Base-by-base conservation (phyloP, 2,888 invertebrate species). In the Tetranychus piercei region DNA sequence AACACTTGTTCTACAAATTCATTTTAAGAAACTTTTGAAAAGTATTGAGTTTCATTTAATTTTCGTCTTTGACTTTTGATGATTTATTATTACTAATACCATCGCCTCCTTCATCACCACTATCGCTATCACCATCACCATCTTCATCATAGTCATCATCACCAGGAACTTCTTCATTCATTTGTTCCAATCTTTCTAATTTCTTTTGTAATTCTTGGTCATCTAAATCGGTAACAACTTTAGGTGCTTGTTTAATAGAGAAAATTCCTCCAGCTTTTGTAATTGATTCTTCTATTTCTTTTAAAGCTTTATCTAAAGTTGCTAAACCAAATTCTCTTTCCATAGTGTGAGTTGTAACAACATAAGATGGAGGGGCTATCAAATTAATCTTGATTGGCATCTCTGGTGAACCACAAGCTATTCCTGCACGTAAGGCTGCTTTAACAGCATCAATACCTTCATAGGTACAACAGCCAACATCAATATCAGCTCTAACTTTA, bases 401-500 rank as follows among this genome's bases (percentile, higher is more conserved):
- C 79, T 93, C 93, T 79, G 90, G 89, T 0, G 93, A 94, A 2
- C 55, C 55, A 74, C 93, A 85, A 67, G 90, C 88, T 65, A 99
- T 87, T 1, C 99, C 99, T 78, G 91, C 87, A 82, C 88, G 90
- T 67, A 99, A 84, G 0, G 99, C 94, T 74, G 80, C 81, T 82
- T 99, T 94, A 0, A 99, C 96, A 5, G 99, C 99, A 84, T 99
- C 97, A 78, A 99, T 96, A 71, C 99, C 99, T 82, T 99, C 97
- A 81, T 97, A 99, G 1, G 92, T 91, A 80, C 93, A 95, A 83
- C 94, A 94, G 0, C 92, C 90, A 78, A 94, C 93, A 83, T 94
- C 92, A 80, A 95, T 89, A 80, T 86, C 92, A 18, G 94, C 90
- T 78, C 94, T 86, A 78, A 94, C 93, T 86, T 94, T 94, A 0